phyloP scores from a whole-genome alignment of 1,140 invertebrate species.

The Nylanderia fulva region DNA sequence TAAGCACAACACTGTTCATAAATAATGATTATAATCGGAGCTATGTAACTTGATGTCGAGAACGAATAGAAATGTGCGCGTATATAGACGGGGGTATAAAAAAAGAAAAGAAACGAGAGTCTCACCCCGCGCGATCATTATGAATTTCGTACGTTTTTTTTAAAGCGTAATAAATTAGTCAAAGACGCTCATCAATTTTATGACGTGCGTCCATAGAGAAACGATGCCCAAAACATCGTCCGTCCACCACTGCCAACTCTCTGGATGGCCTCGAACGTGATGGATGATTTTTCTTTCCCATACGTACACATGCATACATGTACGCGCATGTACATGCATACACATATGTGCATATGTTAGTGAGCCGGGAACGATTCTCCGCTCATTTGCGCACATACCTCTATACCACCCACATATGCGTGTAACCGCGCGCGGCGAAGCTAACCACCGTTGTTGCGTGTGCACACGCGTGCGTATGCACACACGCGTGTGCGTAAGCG shows the following conservation, averaged over 20 bases:
- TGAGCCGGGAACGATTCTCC: conserved; percentile 62
- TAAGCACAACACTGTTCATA: too few species aligned
- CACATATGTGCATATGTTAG: neutral
- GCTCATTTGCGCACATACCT: conserved; percentile 74
- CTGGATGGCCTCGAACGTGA: conserved; percentile 84
- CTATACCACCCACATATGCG: conserved; percentile 72
- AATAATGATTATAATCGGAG: conserved; percentile 39
- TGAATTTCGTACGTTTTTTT: conserved; percentile 82
- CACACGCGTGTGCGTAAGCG: neutral
- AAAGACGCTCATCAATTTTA: conserved; percentile 85
- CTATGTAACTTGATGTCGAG: neutral
- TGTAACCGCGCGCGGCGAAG: conserved; percentile 59
- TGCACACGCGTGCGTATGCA: neutral
- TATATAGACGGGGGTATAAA: conserved; percentile 40
- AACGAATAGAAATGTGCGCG: conserved; percentile 7
- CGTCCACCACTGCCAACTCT: conserved; percentile 79
- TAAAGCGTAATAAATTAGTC: conserved; percentile 83
- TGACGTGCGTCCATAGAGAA: conserved; percentile 79
- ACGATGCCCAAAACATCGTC: conserved; percentile 81
- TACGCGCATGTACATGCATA: neutral
- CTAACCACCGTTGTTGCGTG: conserved; percentile 22
- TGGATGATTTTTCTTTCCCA: conserved; percentile 84
- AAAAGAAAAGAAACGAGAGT: conserved; percentile 53
- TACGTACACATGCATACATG: conserved; percentile 54
- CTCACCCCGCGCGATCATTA: conserved; percentile 76